Conservation (phyloP, 2,888 invertebrate species). For the Anodontia alba region DNA sequence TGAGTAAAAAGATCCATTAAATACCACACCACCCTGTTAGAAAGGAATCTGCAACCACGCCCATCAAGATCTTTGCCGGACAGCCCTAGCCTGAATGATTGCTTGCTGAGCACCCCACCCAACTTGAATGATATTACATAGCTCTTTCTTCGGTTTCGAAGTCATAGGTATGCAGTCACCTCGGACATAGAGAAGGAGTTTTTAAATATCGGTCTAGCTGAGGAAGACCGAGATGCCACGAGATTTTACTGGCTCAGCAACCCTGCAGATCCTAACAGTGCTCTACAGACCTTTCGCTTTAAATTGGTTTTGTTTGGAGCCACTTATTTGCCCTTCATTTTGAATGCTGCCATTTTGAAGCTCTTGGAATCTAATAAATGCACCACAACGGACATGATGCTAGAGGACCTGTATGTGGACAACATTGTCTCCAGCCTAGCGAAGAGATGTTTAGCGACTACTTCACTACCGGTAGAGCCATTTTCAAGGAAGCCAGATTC, state of each 20-base stretch:
- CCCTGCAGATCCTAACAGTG: slow-evolving; percentile 37
- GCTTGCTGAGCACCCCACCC: slow-evolving; percentile 33
- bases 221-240: slow-evolving; percentile 39
- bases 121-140: slow-evolving; percentile 48
- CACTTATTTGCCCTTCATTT: slow-evolving; percentile 46
- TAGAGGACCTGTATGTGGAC: neutral
- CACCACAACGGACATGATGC: neutral
- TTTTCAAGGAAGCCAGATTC: neutral
- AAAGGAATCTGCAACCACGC: slow-evolving; percentile 44
- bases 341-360: slow-evolving; percentile 42
- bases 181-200: slow-evolving; percentile 53
- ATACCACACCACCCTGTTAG: slow-evolving; percentile 39
- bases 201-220: slow-evolving; percentile 37
- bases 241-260: slow-evolving; percentile 53
- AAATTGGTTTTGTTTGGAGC: slow-evolving; percentile 45
- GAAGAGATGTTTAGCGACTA: neutral
- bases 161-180: slow-evolving; percentile 32
- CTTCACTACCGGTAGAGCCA: neutral
- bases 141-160: slow-evolving; percentile 41
- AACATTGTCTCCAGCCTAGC: neutral
- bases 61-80: slow-evolving; percentile 23
- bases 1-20: slow-evolving; percentile 18
- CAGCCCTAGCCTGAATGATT: slow-evolving; percentile 54
- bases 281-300: slow-evolving; percentile 36
- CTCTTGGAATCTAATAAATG: no score